A percentile compares a stretch with the other conserved stretches of the same genome.
Conservation (phyloP, 1,140 invertebrate species). For the Hypothenemus hampei region DNA sequence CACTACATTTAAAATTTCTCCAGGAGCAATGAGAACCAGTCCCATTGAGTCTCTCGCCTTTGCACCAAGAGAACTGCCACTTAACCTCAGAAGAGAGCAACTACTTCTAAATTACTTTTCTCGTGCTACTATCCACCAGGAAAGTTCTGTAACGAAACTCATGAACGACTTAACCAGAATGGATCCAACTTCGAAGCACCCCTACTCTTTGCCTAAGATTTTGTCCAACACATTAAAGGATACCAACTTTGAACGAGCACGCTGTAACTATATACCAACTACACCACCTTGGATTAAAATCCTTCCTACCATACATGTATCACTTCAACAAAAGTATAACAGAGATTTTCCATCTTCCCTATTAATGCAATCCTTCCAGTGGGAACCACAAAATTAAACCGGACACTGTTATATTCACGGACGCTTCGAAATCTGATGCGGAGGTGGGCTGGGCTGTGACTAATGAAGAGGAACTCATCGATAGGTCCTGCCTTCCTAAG, state of each 20-base stretch:
- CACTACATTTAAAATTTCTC: slow-evolving; percentile 8
- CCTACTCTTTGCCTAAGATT: background rate
- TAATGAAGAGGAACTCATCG: background rate
- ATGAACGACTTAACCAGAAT: background rate
- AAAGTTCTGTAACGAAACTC: background rate
- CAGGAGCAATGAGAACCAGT: slow-evolving; percentile 14
- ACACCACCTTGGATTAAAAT: slow-evolving; percentile 6
- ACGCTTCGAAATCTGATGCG: slow-evolving; percentile 8
- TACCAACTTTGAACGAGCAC: background rate
- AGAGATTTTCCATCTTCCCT: background rate
- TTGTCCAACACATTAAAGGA: background rate
- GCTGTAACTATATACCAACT: background rate
- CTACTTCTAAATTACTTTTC: background rate
- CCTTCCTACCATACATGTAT: background rate
- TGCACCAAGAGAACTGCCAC: slow-evolving; percentile 4
- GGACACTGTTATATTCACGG: slow-evolving; percentile 9
- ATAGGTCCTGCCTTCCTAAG: background rate
- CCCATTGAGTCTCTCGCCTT: slow-evolving; percentile 2
- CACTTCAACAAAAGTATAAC: background rate
- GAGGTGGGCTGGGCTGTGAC: background rate
- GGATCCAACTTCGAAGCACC: background rate
- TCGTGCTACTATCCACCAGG: background rate
- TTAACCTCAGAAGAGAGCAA: background rate
- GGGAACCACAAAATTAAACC: background rate
- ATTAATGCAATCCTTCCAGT: background rate